Percentiles rank a stretch among this genome's conserved stretches.
phyloP scores from a whole-genome alignment of 1,140 invertebrate genomes.

The Bombus confusus region DNA sequence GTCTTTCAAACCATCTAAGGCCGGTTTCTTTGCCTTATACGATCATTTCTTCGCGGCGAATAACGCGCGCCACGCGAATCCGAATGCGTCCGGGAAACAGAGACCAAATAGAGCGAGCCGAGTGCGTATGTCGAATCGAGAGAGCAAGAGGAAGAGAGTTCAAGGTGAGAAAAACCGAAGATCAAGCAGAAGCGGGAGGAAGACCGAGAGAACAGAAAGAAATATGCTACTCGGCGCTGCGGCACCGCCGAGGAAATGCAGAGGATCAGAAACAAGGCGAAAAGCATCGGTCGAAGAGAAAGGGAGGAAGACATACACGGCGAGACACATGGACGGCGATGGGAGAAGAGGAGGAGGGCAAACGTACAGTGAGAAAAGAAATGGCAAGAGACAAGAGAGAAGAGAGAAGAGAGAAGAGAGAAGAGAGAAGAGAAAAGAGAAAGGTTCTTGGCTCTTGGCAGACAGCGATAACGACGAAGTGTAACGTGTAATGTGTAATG shows the following conservation, averaged over 20 bases:
- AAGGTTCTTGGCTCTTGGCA: slow-evolving; percentile 29
- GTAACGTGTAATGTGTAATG: slow-evolving; percentile 28
- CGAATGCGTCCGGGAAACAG: slow-evolving; percentile 40
- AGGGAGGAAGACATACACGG: not conserved
- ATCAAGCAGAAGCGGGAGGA: not conserved
- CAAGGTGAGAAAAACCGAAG: slow-evolving; percentile 17
- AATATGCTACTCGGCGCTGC: too few relatives aligned
- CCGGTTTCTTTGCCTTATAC: slow-evolving; percentile 67
- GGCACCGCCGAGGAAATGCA: too few relatives aligned
- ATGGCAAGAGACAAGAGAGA: slow-evolving; percentile 30
- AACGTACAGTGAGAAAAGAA: not conserved
- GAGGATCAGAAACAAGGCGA: too few relatives aligned
- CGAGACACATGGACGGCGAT: not conserved
- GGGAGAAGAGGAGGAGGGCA: too few relatives aligned
- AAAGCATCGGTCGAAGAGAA: not conserved
- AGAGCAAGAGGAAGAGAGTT: slow-evolving; percentile 40
- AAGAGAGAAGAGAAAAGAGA: slow-evolving; percentile 27
- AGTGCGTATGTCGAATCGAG: not conserved
- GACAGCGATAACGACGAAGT: slow-evolving; percentile 51
- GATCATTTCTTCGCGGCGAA: slow-evolving; percentile 62
- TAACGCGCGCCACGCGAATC: slow-evolving; percentile 51
- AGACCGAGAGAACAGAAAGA: too few relatives aligned
- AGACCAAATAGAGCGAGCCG: slow-evolving; percentile 30
- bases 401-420: slow-evolving; percentile 26
- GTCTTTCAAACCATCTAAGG: slow-evolving; percentile 75